These are phyloP conservation scores for Zaprionus lineosus DNA, from an alignment of 2,888 invertebrate genomes.

Conservation along the genomic window DNA sequence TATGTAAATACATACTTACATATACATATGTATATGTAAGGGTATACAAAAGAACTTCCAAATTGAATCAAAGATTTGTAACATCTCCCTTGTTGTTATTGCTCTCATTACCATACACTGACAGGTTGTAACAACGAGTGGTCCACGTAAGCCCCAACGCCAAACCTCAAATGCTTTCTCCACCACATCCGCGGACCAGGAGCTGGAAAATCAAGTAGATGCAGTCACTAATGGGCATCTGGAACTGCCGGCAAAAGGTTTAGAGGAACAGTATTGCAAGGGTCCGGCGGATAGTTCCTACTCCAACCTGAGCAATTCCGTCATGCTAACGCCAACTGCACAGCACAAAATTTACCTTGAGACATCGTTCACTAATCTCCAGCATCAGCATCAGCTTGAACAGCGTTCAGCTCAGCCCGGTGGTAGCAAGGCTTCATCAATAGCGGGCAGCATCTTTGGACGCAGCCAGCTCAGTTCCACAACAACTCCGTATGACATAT, in stretches of 20 bases:
- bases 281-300: conserved; percentile 84
- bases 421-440: conserved; percentile 80
- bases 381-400: conserved; percentile 83
- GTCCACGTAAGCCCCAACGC: conserved; percentile 90
- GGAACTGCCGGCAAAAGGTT: conserved; percentile 62
- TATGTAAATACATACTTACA: conserved; percentile 3
- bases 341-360: conserved; percentile 87
- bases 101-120: conserved; percentile 8
- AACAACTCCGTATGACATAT: conserved; percentile 82
- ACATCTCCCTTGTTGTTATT: conserved; percentile 1
- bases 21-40: conserved; percentile 3
- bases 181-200: conserved; percentile 76
- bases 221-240: conserved; percentile 18
- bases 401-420: conserved; percentile 33
- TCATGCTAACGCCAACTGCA: conserved; percentile 83
- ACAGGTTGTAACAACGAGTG: conserved; percentile 90
- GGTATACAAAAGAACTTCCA: background rate
- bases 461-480: conserved; percentile 82
- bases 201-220: conserved; percentile 17
- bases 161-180: conserved; percentile 83
- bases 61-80: conserved; percentile 2
- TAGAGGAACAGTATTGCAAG: conserved; percentile 71
- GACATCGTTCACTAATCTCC: conserved; percentile 89
- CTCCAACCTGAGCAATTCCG: conserved; percentile 81
- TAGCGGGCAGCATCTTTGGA: conserved; percentile 81